Conservation (phyloP, 2,113 vertebrate genomes). For the Zonotrichia leucophrys region DNA sequence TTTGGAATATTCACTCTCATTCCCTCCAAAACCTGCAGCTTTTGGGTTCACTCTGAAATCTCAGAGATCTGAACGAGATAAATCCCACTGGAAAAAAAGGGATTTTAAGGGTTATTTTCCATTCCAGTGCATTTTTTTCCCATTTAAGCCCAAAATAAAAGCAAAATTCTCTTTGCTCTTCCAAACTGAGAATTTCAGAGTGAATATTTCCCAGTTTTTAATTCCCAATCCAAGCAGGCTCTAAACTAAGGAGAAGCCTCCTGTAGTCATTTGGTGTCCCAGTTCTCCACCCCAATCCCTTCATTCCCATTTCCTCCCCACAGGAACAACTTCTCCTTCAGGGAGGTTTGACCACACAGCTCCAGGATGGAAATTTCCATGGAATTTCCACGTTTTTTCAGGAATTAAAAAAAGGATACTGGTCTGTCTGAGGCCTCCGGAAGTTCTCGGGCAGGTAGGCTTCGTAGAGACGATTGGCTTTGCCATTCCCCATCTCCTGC, state of each 20-base stretch:
- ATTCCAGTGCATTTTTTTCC: background rate
- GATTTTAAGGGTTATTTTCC: background rate
- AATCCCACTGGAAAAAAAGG: too few species aligned
- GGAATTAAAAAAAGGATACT: constrained; percentile 73
- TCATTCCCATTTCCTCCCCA: background rate
- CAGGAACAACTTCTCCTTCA: background rate
- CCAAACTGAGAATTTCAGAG: background rate
- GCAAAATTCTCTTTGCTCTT: background rate
- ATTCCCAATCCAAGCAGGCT: background rate
- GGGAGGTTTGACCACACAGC: background rate
- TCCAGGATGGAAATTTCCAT: background rate
- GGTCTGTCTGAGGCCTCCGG: constrained; percentile 92
- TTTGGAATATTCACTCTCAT: background rate
- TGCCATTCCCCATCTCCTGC: constrained; percentile 97
- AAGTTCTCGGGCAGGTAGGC: constrained; percentile 95
- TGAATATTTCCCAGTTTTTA: fast-evolving
- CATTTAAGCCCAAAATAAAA: background rate
- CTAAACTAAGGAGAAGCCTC: background rate
- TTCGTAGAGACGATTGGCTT: constrained; percentile 94
- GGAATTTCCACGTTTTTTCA: background rate
- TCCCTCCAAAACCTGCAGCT: background rate
- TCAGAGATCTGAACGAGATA: background rate
- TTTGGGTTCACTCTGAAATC: background rate
- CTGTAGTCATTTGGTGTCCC: background rate
- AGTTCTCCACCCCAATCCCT: background rate